Percentiles rank a stretch among this genome's conserved stretches.
phyloP scores from a whole-genome alignment of 2,113 vertebrate genomes.

The Petroica traversi region DNA sequence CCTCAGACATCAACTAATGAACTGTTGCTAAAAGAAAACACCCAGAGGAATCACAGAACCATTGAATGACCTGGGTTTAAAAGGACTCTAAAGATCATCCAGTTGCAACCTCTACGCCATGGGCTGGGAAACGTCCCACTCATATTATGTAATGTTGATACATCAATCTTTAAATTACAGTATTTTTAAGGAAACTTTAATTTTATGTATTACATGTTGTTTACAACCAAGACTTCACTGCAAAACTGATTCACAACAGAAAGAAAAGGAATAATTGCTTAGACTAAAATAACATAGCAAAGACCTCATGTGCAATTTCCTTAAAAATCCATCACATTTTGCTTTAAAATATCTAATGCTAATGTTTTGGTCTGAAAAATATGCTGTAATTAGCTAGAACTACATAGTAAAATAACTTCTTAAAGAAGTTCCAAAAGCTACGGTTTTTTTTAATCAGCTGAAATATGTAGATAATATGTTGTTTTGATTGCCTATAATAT shows the following conservation, averaged over 20 bases:
- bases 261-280: background rate
- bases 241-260: background rate
- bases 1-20: background rate
- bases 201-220: background rate
- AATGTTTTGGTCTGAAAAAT: conserved; percentile 17
- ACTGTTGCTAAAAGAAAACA: background rate
- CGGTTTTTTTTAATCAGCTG: conserved; percentile 69
- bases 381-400: conserved; percentile 8
- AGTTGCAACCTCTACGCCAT: background rate
- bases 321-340: background rate
- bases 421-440: conserved; percentile 34
- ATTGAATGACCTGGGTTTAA: background rate
- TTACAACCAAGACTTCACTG: background rate
- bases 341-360: conserved; percentile 23
- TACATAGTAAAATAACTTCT: conserved; percentile 43
- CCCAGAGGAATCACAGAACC: background rate
- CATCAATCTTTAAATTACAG: background rate
- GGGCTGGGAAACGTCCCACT: background rate
- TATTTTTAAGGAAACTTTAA: background rate
- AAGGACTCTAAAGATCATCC: background rate
- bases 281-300: background rate
- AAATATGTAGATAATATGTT: conserved; percentile 77
- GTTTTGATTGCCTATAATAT: conserved; percentile 75
- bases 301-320: background rate
- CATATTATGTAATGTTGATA: background rate